phyloP scores from a whole-genome alignment of 1,140 invertebrate species.

The Manduca sexta region DNA sequence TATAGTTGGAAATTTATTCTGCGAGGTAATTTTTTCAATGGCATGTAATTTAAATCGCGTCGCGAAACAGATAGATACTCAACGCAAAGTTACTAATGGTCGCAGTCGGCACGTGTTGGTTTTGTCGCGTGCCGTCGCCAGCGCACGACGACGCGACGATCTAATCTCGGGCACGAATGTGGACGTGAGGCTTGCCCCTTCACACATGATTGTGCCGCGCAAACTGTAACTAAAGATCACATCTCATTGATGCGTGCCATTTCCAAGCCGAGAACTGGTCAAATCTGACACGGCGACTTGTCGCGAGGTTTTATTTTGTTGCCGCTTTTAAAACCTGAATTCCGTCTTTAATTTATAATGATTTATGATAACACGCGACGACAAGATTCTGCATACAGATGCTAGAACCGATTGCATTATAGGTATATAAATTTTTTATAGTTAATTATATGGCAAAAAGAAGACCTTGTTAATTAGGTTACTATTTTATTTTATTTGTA shows the following conservation, averaged over 20 bases:
- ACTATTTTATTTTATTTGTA: too few species aligned
- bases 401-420: too few species aligned
- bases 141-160: slow-evolving; percentile 47
- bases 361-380: not conserved
- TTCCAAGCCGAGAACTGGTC: slow-evolving; percentile 24
- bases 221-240: slow-evolving; percentile 41
- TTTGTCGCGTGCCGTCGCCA: slow-evolving; percentile 58
- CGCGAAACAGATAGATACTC: slow-evolving; percentile 1
- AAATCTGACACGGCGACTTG: slow-evolving; percentile 22
- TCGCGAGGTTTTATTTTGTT: not conserved
- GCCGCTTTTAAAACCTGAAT: not conserved
- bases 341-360: too few species aligned
- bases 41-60: not conserved
- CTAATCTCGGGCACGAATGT: slow-evolving; percentile 57
- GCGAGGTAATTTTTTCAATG: not conserved
- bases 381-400: too few species aligned
- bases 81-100: slow-evolving; percentile 5
- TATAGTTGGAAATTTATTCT: too few species aligned
- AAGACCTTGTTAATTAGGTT: too few species aligned
- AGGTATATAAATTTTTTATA: too few species aligned
- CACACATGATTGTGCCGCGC: slow-evolving; percentile 58
- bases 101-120: slow-evolving; percentile 41
- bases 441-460: too few species aligned
- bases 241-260: slow-evolving; percentile 53
- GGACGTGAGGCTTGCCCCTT: slow-evolving; percentile 56